Base-by-base conservation (phyloP, 2,888 invertebrate species). In the Cosmia trapezina region DNA sequence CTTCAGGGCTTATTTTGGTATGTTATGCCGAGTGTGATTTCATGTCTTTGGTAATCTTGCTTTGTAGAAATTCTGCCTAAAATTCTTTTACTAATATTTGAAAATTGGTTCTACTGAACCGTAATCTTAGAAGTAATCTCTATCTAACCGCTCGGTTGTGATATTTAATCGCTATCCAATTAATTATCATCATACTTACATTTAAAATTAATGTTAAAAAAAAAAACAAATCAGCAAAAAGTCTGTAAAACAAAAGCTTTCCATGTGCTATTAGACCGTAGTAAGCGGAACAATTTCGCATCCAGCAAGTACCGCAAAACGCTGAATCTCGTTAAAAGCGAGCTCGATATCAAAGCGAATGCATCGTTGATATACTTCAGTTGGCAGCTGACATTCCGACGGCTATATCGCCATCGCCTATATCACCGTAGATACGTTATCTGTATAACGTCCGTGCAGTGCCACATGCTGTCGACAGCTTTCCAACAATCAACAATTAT, bases 341-440 rank as follows among this genome's bases (percentile, higher is more conserved):
- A 76, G 80, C 85, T 78, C 79, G 75, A 82, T 87, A 78, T 86
- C 85, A 87, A 86, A 84, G 81, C 71, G 83, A 83, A 81, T 77
- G 80, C 86, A 80, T 81, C 63, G 72, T 73, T 69, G 73, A 71
- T 80, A 80, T 78, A 81, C 78, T 76, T 78, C 78, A 78, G 72
- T 68, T 81, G 73, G 72, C 77, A 78, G 80, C 81, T 82, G 86
- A 80, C 84, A 74, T 75, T 67, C 62, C 73, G 59, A 62, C 51
- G 53, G 63, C 17, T 81, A 67, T 67, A 69, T 53, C 54, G 60
- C 43, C 49, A 65, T 67, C 66, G 65, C 43, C 12, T 78, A 43
- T 61, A 62, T 59, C 28, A 9, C 2, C 4, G 17, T 47, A 59
- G 51, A 49, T 71, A 41, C 51, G 53, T 12, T 61, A 54, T 70